Evolutionary conservation across 1,140 invertebrate species (phyloP).

Genomic region (Oreohelix idahoensis): DNA sequence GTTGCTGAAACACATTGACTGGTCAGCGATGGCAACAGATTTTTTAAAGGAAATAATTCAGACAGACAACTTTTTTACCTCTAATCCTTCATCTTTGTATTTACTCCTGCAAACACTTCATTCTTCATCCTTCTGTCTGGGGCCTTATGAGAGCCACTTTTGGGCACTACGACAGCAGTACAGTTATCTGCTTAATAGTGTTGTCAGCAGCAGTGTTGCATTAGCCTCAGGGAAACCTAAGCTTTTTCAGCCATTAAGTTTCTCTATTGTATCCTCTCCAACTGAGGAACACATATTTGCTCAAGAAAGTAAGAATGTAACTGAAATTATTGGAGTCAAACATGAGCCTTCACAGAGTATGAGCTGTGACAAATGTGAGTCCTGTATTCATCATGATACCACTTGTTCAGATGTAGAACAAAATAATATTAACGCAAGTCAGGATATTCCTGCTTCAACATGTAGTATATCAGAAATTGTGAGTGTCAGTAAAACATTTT

Average conservation of each 20-base stretch:
- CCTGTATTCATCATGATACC: neutral
- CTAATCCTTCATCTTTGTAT: conserved; percentile 72
- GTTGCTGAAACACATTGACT: conserved; percentile 61
- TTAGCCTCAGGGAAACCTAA: neutral
- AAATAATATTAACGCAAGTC: neutral
- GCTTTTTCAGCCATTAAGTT: conserved; percentile 23
- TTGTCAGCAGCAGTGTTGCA: conserved; percentile 52
- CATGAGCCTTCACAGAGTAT: neutral
- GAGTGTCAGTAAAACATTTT: neutral
- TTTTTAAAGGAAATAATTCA: conserved; percentile 65
- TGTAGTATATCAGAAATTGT: neutral
- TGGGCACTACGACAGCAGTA: conserved; percentile 75
- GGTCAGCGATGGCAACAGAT: conserved; percentile 63
- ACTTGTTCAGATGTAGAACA: neutral
- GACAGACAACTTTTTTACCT: conserved; percentile 68
- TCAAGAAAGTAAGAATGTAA: neutral
- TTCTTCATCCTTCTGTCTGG: conserved; percentile 76
- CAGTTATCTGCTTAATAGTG: conserved; percentile 54
- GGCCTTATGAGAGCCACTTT: conserved; percentile 75
- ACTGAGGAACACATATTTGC: conserved; percentile 30
- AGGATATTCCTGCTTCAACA: neutral
- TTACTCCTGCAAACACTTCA: conserved; percentile 77
- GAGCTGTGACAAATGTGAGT: neutral
- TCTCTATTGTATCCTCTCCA: neutral
- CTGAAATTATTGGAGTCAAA: neutral